Conservation (phyloP, 1,140 invertebrate species). For the Ctenoplectra terminalis region DNA sequence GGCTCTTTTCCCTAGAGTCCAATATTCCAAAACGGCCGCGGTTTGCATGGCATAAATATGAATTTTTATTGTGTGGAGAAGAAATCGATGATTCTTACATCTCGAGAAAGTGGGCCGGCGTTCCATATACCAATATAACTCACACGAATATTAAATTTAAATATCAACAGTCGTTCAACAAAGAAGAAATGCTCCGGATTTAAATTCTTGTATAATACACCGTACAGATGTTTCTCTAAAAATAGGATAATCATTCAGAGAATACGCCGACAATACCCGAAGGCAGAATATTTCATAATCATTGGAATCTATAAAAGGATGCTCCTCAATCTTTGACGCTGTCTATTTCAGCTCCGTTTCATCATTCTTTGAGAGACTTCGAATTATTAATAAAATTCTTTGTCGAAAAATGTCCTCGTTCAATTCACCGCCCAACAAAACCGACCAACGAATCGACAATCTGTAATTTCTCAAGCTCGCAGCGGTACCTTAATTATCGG, state of each 20-base stretch:
- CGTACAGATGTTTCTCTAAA: not conserved
- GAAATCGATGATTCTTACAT: not conserved
- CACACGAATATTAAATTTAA: not conserved
- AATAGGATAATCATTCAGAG: too few species aligned
- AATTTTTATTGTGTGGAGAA: not conserved
- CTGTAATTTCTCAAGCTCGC: constrained; percentile 4
- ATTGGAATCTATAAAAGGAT: too few species aligned
- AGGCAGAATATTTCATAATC: too few species aligned
- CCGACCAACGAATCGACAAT: constrained; percentile 6
- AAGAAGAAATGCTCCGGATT: not conserved
- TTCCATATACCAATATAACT: not conserved
- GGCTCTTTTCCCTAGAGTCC: not conserved
- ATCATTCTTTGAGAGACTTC: not conserved
- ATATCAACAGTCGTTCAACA: not conserved
- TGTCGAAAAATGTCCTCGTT: too few species aligned
- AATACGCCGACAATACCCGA: too few species aligned
- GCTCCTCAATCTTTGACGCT: too few species aligned
- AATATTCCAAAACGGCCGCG: not conserved
- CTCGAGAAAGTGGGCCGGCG: not conserved
- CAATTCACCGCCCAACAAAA: not conserved
- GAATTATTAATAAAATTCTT: not conserved
- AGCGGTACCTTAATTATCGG: constrained; percentile 57
- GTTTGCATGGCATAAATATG: not conserved
- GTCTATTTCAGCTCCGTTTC: not conserved
- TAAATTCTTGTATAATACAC: not conserved